Base-by-base conservation (phyloP, 2,113 vertebrate species). In the Camelus bactrianus region DNA sequence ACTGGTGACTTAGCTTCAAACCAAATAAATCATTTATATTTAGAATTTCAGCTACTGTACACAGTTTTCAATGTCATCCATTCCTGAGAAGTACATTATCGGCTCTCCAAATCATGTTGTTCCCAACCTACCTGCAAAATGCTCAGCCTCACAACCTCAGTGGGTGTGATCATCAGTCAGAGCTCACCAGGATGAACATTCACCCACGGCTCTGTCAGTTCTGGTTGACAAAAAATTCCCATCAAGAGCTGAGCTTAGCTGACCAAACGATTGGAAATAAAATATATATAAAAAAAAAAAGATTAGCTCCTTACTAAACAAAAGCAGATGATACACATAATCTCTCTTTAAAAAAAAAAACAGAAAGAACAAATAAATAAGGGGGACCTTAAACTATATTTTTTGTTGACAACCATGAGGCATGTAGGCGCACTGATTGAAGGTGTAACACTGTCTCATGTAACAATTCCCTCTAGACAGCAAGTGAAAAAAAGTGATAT, bases 21-120 rank as follows among this genome's bases (percentile, higher is more conserved):
- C n/a, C 54, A 89, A 89, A 86, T 54, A 92, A 52, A 38, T 60
- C 69, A 76, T 79, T 92, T 72, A 32, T 20, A 82, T 30, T 89
- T 56, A 9, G 26, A 38, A 87, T 42, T 77, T 92, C 48, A 89
- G 7, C 12, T 8, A 76, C 8, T 64, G 6, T 46, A 60, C n/a
- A 32, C 8, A 28, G 30, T 73, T 85, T 91, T 80, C 72, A 38
- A 20, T 32, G 65, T 69, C 38, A 82, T 11, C 28, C 42, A 26
- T 52, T 52, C 48, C 42, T 52, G 46, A 50, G 54, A 82, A 42
- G 24, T 48, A 3, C 13, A 3, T 46, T 30, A 46, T 69, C 89
- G 46, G 5, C 22, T 82, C 14, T 79, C 19, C 83, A 46, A 62
- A 83, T 50, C 19, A 64, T 10, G 6, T 17, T 50, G 32, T 30